A percentile compares a stretch with the other conserved stretches of the same genome.
phyloP scores from a whole-genome alignment of 1,140 invertebrate genomes.

The Papilio dardanus region DNA sequence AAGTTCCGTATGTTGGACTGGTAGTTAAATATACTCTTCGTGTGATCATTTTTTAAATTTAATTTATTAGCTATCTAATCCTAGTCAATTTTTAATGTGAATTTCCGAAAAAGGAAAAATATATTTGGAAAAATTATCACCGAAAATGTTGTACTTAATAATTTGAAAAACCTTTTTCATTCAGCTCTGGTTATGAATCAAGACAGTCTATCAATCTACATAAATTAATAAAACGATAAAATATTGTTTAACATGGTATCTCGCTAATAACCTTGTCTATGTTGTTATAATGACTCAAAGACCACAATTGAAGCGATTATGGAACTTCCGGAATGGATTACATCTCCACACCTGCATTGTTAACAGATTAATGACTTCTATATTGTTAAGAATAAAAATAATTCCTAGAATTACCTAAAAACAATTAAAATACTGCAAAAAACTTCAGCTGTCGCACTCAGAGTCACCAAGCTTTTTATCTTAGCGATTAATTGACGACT shows the following conservation, averaged over 20 bases:
- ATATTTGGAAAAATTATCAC: not conserved
- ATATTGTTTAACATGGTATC: slow-evolving; percentile 5
- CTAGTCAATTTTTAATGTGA: too few species aligned
- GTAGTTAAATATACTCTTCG: too few species aligned
- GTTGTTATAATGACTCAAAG: slow-evolving; percentile 13
- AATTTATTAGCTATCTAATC: too few species aligned
- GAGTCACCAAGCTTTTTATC: too few species aligned
- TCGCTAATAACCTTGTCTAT: not conserved
- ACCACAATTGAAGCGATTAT: slow-evolving; percentile 23
- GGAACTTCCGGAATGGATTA: slow-evolving; percentile 30
- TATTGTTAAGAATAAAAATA: not conserved
- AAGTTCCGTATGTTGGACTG: too few species aligned
- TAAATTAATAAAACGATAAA: not conserved
- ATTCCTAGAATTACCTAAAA: too few species aligned
- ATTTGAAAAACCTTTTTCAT: not conserved
- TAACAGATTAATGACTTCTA: not conserved
- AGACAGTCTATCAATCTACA: not conserved
- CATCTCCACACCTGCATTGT: slow-evolving; percentile 22
- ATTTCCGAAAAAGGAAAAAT: too few species aligned
- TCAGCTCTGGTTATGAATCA: not conserved
- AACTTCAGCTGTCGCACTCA: too few species aligned
- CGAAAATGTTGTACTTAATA: not conserved
- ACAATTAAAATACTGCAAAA: too few species aligned
- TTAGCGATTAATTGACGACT: too few species aligned
- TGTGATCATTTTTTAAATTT: too few species aligned